Evolutionary conservation across 2,888 invertebrate species (phyloP).

Genomic region (Drosophila limbata): DNA sequence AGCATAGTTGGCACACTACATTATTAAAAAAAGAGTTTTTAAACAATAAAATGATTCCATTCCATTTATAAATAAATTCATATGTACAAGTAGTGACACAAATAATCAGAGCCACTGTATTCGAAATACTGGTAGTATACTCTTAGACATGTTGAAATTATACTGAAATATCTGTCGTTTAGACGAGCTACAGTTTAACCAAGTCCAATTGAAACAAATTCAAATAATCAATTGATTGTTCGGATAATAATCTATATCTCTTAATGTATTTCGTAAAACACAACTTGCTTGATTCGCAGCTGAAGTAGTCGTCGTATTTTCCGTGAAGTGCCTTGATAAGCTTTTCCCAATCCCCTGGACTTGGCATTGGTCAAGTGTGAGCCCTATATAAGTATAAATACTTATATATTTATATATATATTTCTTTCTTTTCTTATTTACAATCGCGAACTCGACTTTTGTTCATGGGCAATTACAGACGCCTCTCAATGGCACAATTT

Average conservation of each 20-base stretch:
- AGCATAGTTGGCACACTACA: no score
- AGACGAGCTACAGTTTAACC: constrained; percentile 9
- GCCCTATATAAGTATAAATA: constrained; percentile 19
- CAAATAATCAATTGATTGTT: constrained; percentile 23
- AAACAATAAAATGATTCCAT: no score
- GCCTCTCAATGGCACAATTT: constrained; percentile 32
- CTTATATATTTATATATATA: neutral
- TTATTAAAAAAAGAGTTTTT: no score
- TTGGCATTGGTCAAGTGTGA: constrained; percentile 38
- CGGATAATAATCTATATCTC: constrained; percentile 44
- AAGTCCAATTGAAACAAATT: constrained; percentile 17
- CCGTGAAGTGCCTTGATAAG: constrained; percentile 64
- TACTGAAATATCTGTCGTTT: constrained; percentile 33
- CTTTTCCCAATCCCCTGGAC: constrained; percentile 41
- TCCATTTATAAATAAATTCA: no score
- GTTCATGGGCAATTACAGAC: constrained; percentile 32
- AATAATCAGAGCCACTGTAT: no score
- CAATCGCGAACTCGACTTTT: constrained; percentile 37
- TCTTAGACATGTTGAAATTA: neutral
- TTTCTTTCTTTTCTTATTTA: constrained; percentile 3
- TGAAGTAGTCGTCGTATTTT: constrained; percentile 27
- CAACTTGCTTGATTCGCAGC: constrained; percentile 28
- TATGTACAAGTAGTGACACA: no score
- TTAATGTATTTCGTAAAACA: constrained; percentile 2
- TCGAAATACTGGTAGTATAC: neutral